Evolutionary conservation across 2,113 vertebrate genomes (phyloP), one percentile per base, ranked within the genome.

Genomic region (Tachycineta bicolor): DNA sequence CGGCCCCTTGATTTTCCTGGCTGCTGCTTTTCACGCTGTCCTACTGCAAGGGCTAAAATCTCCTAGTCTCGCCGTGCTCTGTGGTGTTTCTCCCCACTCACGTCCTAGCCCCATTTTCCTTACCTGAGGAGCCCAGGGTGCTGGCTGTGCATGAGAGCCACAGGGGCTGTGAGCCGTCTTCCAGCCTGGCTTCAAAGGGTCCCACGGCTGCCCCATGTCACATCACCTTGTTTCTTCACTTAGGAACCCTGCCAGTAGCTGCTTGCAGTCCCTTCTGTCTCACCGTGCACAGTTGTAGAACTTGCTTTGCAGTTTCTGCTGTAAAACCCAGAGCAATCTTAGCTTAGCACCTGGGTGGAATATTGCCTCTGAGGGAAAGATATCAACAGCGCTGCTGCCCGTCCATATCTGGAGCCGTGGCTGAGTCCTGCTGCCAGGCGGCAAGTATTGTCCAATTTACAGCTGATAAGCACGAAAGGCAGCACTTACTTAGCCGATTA

Each of bases 401-500:
- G 37, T 59, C 5, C 3, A 0, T 67, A 56, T 34, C 55, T 67
- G 49, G 76, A 93, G 67, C 59, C 9, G 46, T 13, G 65, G 33
- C 79, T n/a, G 86, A 67, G 80, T 29, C n/a, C 39, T 56, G 65
- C 88, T 95, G 59, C 78, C 74, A 78, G 87, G 49, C 88, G 43
- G 69, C 63, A 34, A 82, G 82, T 69, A 49, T 37, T 11, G 68
- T 55, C 83, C 83, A 60, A 12, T 96, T 96, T 90, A 75, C 85
- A 90, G 49, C 87, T 67, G 78, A 89, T 90, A 67, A 93, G 75
- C 70, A 52, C 1, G 14, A 39, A 90, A 91, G 86, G 82, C 74
- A 49, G 75, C 81, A 26, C 76, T 80, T 86, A 58, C 29, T 96
- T 80, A 47, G 49, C 80, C 89, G 88, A 93, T 92, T 58, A 92